Conservation (phyloP, 53 echinoderm and acorn worm species). For the Echinarachnius parma region DNA sequence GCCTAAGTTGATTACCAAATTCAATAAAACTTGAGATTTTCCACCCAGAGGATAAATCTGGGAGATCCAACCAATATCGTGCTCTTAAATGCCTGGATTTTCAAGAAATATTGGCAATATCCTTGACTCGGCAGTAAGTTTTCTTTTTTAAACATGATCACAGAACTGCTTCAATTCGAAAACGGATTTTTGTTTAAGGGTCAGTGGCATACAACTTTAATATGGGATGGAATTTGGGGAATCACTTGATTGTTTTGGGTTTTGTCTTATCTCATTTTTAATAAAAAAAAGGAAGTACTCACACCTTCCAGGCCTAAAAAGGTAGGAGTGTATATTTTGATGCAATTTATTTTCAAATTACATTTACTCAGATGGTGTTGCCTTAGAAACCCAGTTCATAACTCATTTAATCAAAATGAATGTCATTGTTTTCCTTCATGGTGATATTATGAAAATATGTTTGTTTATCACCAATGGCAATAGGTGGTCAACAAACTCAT, state of each 20-base stretch:
- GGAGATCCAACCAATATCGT: constrained; percentile 31
- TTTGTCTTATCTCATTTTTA: too few species aligned
- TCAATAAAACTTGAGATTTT: constrained; percentile 41
- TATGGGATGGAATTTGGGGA: too few species aligned
- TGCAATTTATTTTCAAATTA: constrained; percentile 5
- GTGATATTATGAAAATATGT: not conserved
- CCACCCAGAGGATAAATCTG: constrained; percentile 41
- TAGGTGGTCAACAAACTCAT: not conserved
- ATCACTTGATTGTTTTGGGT: too few species aligned
- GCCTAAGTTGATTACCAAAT: constrained; percentile 46
- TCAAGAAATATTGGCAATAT: constrained; percentile 45
- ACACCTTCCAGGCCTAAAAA: too few species aligned
- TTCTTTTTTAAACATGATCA: too few species aligned
- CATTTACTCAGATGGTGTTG: constrained; percentile 18
- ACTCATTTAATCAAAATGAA: constrained; percentile 20
- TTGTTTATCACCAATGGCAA: not conserved
- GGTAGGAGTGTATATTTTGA: too few species aligned
- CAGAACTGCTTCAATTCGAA: too few species aligned
- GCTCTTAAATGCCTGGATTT: constrained; percentile 42
- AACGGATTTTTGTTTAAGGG: too few species aligned
- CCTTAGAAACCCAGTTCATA: not conserved
- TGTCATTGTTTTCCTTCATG: constrained; percentile 1
- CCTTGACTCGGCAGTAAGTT: not conserved
- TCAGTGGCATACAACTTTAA: too few species aligned
- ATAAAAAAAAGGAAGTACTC: too few species aligned